Evolutionary conservation across 2,888 invertebrate genomes (phyloP).

Genomic region (Peribatodes rhomboidaria): DNA sequence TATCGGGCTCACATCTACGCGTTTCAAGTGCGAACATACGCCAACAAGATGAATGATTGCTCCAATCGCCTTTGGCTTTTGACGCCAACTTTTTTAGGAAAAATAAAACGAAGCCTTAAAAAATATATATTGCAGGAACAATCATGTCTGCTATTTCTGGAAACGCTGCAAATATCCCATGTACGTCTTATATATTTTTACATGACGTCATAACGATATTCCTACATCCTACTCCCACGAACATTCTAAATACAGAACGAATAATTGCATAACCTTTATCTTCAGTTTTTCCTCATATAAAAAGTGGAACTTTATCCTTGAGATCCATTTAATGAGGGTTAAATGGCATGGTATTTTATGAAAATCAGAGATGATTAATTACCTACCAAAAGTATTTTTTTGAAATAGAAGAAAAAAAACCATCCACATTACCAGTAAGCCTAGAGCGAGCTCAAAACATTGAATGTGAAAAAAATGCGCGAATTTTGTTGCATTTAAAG

Average conservation of each 20-base stretch:
- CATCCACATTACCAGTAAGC: too few species aligned
- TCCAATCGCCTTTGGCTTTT: constrained; percentile 17
- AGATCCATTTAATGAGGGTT: too few species aligned
- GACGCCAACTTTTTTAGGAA: constrained; percentile 7
- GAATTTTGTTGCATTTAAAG: too few species aligned
- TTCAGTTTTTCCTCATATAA: neutral
- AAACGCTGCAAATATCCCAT: too few species aligned
- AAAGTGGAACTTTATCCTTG: neutral
- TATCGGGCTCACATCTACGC: constrained; percentile 29
- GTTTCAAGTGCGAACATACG: constrained; percentile 34
- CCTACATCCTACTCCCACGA: neutral
- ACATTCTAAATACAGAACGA: constrained; percentile 4
- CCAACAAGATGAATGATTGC: constrained; percentile 30
- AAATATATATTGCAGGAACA: neutral
- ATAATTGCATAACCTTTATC: constrained; percentile 6
- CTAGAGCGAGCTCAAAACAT: too few species aligned
- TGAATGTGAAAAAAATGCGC: too few species aligned
- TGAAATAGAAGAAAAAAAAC: too few species aligned
- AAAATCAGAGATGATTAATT: too few species aligned
- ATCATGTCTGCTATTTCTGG: neutral
- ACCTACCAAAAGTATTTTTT: too few species aligned
- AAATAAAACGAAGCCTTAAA: neutral
- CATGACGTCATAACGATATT: neutral
- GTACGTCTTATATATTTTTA: neutral
- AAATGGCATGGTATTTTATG: too few species aligned